Evolutionary conservation across 2,888 invertebrate genomes (phyloP), one percentile per base, ranked within the genome.

Genomic region (Electrophaes corylata): DNA sequence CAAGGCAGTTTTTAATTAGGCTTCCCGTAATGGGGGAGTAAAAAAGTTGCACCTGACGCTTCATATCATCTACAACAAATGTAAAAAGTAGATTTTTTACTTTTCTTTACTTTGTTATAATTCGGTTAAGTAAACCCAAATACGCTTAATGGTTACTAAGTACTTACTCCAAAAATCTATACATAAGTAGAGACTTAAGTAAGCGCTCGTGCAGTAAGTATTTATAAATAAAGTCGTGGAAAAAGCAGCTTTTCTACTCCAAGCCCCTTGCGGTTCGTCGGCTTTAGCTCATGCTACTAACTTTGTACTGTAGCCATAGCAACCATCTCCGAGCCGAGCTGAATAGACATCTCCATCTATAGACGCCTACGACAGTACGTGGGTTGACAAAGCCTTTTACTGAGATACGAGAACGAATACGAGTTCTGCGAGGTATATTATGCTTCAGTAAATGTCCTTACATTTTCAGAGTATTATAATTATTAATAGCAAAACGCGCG

Each of bases 271-370:
- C 26, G 26, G 26, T 10, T 29, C 26, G 26, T 29, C 10, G 26
- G 23, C 6, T 23, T 23, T 5, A 23, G 23, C 23, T 6, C 5
- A 10, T 10, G 35, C 14, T 16, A 14, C 14, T 29, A 18, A 33
- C 41, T 45, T 56, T 48, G 49, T 57, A 35, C 51, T 3, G 58
- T 62, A 41, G 55, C 20, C 58, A 62, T 62, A 23, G 55, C 50
- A 52, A 62, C 63, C 49, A 50, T 50, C 52, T 51, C 6, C 12
- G 31, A 45, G 48, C 45, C 4, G 33, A 18, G 16, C 39, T 61
- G 60, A 59, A 47, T 51, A 54, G 45, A 43, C 51, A 37, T 45
- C 45, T 19, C 23, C 12, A 10, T 18, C 14, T 16, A 40, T 11
- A 41, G 29, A 47, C 37, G 16, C 43, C 40, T 26, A 47, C 57